Evolutionary conservation across 2,113 vertebrate genomes (phyloP).

Genomic region (Nematolebias whitei): DNA sequence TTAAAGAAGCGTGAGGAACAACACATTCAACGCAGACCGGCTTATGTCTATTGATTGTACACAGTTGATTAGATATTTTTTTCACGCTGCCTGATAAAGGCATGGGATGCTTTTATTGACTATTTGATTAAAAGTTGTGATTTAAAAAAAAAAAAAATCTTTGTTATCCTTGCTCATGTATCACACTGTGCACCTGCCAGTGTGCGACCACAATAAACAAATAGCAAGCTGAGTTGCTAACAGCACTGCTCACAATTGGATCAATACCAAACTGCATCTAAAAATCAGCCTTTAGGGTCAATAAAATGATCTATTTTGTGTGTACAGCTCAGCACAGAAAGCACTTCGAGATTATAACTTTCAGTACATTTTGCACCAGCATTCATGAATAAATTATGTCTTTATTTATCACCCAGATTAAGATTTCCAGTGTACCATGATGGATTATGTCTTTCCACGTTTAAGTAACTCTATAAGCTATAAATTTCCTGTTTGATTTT

Average conservation of each 20-base stretch:
- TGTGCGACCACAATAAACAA: constrained; percentile 28
- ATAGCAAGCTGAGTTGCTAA: not conserved
- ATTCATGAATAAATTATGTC: not conserved
- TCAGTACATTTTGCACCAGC: not conserved
- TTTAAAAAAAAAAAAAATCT: not conserved
- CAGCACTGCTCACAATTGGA: constrained; percentile 7
- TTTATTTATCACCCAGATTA: not conserved
- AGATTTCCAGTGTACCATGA: not conserved
- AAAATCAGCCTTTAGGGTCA: constrained; percentile 13
- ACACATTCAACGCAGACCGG: not conserved
- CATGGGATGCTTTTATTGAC: not conserved
- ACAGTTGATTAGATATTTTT: not conserved
- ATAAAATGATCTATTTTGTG: not conserved
- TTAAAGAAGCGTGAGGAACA: not conserved
- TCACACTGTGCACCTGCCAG: constrained; percentile 17
- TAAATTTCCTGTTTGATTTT: not conserved
- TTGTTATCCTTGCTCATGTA: constrained; percentile 1
- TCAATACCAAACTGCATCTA: constrained; percentile 24
- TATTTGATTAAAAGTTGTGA: constrained; percentile 8
- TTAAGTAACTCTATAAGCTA: not conserved
- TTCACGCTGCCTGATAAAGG: constrained; percentile 13
- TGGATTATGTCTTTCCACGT: not conserved
- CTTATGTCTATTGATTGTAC: constrained; percentile 19
- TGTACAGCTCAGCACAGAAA: not conserved
- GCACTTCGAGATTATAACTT: not conserved